Conservation (phyloP, 37 sponge, comb jelly and placozoan genomes). For the Geodia barretti region DNA sequence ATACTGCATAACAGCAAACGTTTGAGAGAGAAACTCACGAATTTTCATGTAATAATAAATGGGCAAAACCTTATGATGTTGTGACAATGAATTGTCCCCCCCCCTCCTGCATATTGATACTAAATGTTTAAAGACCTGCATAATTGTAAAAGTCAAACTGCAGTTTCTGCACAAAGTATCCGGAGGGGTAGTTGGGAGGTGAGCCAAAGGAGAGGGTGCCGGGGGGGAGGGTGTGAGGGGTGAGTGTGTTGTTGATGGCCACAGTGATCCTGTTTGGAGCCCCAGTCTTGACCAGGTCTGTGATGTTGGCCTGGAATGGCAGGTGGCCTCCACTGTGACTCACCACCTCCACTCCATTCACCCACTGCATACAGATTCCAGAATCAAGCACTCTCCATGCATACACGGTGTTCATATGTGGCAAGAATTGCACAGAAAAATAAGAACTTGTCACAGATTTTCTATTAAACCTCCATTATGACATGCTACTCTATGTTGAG, state of each 20-base stretch:
- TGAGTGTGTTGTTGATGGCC: conserved; percentile 71
- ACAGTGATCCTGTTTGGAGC: conserved; percentile 60
- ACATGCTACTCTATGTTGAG: no score
- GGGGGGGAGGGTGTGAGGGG: conserved; percentile 58
- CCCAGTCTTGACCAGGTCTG: background rate
- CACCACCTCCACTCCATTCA: conserved; percentile 52
- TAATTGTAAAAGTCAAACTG: conserved; percentile 81
- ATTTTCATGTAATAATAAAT: no score
- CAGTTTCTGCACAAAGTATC: conserved; percentile 38
- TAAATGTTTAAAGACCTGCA: conserved; percentile 33
- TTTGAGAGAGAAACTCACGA: no score
- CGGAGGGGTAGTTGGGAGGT: conserved; percentile 19
- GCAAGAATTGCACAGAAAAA: no score
- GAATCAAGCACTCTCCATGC: no score
- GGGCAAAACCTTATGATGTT: no score
- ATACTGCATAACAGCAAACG: no score
- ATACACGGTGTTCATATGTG: no score
- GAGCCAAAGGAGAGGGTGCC: background rate
- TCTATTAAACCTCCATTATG: no score
- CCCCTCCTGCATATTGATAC: no score
- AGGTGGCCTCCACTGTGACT: conserved; percentile 63
- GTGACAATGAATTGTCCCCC: no score
- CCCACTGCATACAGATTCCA: conserved; percentile 40
- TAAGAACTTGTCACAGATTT: no score
- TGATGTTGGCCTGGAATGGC: conserved; percentile 59